phyloP scores from a whole-genome alignment of 2,113 vertebrate genomes.

The Oreochromis aureus region DNA sequence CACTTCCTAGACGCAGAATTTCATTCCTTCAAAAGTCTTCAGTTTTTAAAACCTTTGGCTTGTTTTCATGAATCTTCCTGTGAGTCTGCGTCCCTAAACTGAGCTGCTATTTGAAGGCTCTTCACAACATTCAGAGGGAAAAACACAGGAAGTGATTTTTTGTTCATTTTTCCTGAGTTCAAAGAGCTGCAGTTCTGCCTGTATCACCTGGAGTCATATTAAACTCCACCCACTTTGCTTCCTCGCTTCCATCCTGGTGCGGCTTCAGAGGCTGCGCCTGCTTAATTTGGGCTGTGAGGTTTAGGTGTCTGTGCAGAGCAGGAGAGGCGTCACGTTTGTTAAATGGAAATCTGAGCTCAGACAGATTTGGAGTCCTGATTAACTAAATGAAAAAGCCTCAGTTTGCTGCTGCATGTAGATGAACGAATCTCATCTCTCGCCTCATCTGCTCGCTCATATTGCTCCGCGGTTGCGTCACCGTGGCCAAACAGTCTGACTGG shows the following conservation, averaged over 20 bases:
- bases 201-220: accelerated
- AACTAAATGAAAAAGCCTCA: background rate
- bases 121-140: background rate
- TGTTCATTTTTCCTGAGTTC: background rate
- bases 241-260: background rate
- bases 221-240: background rate
- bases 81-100: background rate
- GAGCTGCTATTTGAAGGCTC: background rate
- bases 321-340: background rate
- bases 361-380: background rate
- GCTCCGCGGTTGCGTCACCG: background rate
- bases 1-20: background rate
- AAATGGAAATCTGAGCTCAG: background rate
- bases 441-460: background rate
- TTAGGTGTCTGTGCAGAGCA: background rate
- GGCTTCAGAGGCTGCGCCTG: background rate
- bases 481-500: background rate
- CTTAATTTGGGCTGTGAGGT: accelerated
- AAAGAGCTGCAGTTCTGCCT: background rate
- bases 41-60: background rate
- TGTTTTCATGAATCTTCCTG: background rate
- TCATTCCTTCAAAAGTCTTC: background rate
- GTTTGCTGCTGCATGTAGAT: background rate
- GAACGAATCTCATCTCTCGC: background rate
- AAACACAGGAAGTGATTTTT: background rate